Conservation (phyloP, 2,888 invertebrate genomes). For the Rhamnusium bicolor region DNA sequence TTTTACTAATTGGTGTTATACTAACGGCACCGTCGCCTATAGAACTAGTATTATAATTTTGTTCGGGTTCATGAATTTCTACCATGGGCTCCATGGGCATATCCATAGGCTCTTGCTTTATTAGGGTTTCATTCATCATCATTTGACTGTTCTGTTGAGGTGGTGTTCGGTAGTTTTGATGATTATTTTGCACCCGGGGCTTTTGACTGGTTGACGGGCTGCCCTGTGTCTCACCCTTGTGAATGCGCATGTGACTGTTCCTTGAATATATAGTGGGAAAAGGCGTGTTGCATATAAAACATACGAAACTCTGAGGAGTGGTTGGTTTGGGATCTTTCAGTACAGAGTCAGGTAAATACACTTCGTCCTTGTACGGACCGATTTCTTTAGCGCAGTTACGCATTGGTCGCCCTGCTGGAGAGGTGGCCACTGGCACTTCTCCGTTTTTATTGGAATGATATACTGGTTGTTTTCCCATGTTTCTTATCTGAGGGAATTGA, state of each 20-base stretch:
- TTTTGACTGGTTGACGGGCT: conserved; percentile 38
- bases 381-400: conserved; percentile 67
- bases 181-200: conserved; percentile 12
- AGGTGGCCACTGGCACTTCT: conserved; percentile 43
- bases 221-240: conserved; percentile 62
- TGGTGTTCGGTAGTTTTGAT: conserved; percentile 18
- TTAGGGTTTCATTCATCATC: conserved; percentile 40
- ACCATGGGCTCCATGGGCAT: conserved; percentile 66
- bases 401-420: conserved; percentile 64
- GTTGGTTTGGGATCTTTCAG: conserved; percentile 43
- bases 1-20: conserved; percentile 68
- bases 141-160: background rate
- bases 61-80: conserved; percentile 67
- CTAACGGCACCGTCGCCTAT: conserved; percentile 64
- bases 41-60: conserved; percentile 41
- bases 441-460: conserved; percentile 48
- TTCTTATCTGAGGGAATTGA: conserved; percentile 52
- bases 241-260: conserved; percentile 70
- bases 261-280: conserved; percentile 68
- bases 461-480: background rate
- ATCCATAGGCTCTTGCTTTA: conserved; percentile 66
- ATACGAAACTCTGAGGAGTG: conserved; percentile 63
- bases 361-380: conserved; percentile 65
- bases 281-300: conserved; percentile 67
- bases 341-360: conserved; percentile 47